phyloP scores from a whole-genome alignment of 2,113 vertebrate genomes.

The Chloebia gouldiae region DNA sequence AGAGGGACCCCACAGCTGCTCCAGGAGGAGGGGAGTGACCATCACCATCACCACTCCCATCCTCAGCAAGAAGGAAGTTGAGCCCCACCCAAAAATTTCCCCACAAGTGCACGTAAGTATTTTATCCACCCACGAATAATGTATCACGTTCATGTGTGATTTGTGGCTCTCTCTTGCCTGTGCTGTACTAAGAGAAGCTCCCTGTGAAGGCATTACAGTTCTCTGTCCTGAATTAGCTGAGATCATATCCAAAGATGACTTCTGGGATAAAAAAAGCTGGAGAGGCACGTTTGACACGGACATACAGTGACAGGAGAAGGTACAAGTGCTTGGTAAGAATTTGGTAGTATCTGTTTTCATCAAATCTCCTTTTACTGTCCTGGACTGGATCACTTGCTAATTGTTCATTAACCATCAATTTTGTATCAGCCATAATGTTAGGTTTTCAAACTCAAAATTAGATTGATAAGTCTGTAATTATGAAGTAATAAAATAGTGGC shows the following conservation, averaged over 20 bases:
- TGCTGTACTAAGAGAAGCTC: not conserved
- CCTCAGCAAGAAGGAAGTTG: not conserved
- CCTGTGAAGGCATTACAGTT: not conserved
- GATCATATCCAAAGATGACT: not conserved
- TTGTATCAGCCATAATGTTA: not conserved
- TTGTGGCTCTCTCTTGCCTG: not conserved
- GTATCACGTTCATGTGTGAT: accelerated
- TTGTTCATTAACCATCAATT: not conserved
- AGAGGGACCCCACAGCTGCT: not conserved
- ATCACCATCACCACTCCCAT: accelerated
- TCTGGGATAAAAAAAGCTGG: not conserved
- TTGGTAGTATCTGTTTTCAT: not conserved
- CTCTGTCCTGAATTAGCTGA: not conserved
- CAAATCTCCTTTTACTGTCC: not conserved
- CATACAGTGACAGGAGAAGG: not conserved
- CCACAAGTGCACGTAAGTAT: accelerated
- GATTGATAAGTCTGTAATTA: accelerated
- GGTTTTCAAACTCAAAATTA: not conserved
- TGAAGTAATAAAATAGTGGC: not conserved
- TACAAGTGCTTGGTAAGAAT: not conserved
- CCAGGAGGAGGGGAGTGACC: not conserved
- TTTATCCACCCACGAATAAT: not conserved
- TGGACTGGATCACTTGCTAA: not conserved
- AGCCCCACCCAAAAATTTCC: not conserved
- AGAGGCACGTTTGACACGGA: not conserved